Evolutionary conservation across 1,140 invertebrate species (phyloP).

Genomic region (Plectrocnemia conspersa): DNA sequence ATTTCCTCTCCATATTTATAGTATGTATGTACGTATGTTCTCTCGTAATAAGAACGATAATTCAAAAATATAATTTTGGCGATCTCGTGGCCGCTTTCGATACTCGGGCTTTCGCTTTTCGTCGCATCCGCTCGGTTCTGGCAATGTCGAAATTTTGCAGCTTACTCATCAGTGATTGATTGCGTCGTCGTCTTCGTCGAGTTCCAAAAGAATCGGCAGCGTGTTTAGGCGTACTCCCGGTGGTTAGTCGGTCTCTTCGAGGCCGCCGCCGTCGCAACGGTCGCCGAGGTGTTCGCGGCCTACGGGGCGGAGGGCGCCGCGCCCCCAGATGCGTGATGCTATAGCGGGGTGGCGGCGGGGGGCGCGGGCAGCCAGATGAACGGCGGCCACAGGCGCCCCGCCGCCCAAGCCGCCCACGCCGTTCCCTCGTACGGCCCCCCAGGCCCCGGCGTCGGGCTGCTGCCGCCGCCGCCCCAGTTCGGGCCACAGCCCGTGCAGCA

Average conservation of each 20-base stretch:
- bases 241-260: not conserved
- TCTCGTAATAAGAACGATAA: no score
- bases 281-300: not conserved
- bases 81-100: no score
- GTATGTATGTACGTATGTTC: no score
- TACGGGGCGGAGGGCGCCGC: not conserved
- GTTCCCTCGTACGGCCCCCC: constrained; percentile 39
- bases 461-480: constrained; percentile 49
- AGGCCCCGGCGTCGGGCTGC: constrained; percentile 46
- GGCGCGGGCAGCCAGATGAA: constrained; percentile 19
- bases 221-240: not conserved
- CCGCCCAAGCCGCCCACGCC: constrained; percentile 5
- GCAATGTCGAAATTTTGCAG: no score
- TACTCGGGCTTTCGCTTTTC: no score
- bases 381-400: constrained; percentile 11
- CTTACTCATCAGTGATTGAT: no score
- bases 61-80: no score
- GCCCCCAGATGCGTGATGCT: constrained; percentile 11
- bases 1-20: no score
- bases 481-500: constrained; percentile 38
- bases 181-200: no score
- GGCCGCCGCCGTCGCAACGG: constrained; percentile 1
- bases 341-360: constrained; percentile 10
- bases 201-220: no score
- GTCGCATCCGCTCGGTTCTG: no score